Evolutionary conservation across 2,113 vertebrate genomes (phyloP).

Genomic region (Macrotus californicus): DNA sequence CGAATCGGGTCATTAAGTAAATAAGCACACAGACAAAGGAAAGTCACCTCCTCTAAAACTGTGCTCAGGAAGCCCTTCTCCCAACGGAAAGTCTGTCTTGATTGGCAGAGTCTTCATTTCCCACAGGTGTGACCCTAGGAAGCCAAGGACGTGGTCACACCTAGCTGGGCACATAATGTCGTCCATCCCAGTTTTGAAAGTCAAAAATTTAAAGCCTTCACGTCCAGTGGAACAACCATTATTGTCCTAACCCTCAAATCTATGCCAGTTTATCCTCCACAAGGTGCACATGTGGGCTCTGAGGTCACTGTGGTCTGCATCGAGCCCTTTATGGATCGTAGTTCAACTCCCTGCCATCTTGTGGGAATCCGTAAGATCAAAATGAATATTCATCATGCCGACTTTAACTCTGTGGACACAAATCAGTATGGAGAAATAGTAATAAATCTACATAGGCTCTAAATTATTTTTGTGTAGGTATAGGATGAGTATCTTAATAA

Average conservation of each 20-base stretch:
- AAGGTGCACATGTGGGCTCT: accelerated
- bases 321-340: accelerated
- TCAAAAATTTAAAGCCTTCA: neutral
- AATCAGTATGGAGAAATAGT: neutral
- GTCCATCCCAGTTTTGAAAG: neutral
- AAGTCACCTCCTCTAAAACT: neutral
- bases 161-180: too few relatives aligned
- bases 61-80: neutral
- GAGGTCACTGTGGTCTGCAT: neutral
- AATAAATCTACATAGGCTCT: neutral
- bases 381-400: neutral
- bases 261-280: accelerated
- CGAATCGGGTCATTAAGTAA: neutral
- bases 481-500: neutral
- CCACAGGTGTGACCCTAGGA: neutral
- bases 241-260: neutral
- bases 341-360: too few relatives aligned
- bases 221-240: accelerated
- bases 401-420: neutral
- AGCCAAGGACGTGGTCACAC: accelerated
- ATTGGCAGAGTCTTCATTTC: neutral
- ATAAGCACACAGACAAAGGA: neutral
- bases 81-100: neutral
- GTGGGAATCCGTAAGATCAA: neutral
- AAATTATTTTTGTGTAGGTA: neutral